Conservation (phyloP, 2,888 invertebrate species). For the Aquatica leii region DNA sequence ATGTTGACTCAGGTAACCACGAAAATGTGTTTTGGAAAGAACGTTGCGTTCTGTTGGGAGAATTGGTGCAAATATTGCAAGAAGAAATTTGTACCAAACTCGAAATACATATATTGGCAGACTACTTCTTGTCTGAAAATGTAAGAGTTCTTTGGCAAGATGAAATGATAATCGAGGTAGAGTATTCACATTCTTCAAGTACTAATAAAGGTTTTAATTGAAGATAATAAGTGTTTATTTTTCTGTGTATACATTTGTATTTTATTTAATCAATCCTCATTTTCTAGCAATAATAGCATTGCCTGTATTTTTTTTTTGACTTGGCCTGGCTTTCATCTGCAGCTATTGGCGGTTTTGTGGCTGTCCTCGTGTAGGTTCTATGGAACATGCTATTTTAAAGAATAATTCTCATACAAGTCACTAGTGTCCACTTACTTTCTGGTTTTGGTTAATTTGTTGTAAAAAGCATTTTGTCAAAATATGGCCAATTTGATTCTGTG, state of each 20-base stretch:
- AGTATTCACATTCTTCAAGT: not conserved
- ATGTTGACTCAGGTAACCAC: too few species aligned
- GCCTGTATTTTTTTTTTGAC: not conserved
- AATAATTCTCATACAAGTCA: too few species aligned
- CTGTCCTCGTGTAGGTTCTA: too few species aligned
- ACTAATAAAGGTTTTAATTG: not conserved
- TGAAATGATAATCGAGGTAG: not conserved
- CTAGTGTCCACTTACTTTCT: too few species aligned
- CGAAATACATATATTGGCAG: slow-evolving; percentile 3
- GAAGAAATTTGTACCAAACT: not conserved
- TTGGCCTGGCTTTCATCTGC: not conserved
- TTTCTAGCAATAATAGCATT: not conserved
- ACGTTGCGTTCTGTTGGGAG: slow-evolving; percentile 4
- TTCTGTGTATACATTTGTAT: too few species aligned
- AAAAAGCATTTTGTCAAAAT: too few species aligned
- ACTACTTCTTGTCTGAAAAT: slow-evolving; percentile 7
- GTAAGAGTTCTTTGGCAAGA: slow-evolving; percentile 5
- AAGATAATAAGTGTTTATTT: too few species aligned
- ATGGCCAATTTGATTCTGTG: too few species aligned
- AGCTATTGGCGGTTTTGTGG: too few species aligned
- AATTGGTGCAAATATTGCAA: not conserved
- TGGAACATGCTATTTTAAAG: too few species aligned
- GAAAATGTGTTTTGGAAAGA: slow-evolving; percentile 5
- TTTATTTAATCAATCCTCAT: not conserved
- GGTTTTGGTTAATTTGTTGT: not conserved